Evolutionary conservation across 1,140 invertebrate species (phyloP), one percentile per base, ranked within the genome.

Genomic region (Drosophila sp.): DNA sequence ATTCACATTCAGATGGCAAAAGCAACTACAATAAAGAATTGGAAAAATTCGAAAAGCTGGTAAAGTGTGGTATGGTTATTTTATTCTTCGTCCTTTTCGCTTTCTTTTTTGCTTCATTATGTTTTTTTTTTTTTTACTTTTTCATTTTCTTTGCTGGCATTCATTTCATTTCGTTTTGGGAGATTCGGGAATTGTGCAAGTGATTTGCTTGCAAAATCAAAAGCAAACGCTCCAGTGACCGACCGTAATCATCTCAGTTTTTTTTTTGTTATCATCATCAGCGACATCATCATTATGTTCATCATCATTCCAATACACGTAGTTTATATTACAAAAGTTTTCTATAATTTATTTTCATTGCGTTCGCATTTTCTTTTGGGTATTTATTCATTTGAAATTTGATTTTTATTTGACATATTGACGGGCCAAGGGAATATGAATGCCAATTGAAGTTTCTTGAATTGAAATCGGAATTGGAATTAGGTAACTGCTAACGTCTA

Each of bases 371-470:
- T 76, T 75, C 74, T 78, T 81, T 81, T 65, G 75, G 46, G 73
- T 64, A 72, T 83, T 84, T 83, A 83, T 83, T 72, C 72, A 83
- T 83, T 89, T 79, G 83, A 87, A 89, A 87, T 87, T 89, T 87
- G 82, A 87, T 87, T 89, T 87, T 87, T 87, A 87, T 87, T 87
- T 87, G 82, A 89, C 82, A 89, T 87, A 79, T 82, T 89, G 82
- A 87, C 82, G 72, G 72, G 71, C 64, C 14, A 53, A 46, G 71
- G 64, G 63, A 72, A 72, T 66, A 56, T 51, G 34, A 25, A 71
- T 65, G 46, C 32, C 51, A 50, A 53, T 51, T 36, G 63, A 61
- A 41, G 14, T 34, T 29, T n/a, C n/a, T n/a, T 21, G 54, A 38
- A 65, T 72, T 34, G 14, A 25, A 38, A 43, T 40, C 56, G 21